phyloP scores from a whole-genome alignment of 2,888 invertebrate species.

The Iphiclides podalirius region DNA sequence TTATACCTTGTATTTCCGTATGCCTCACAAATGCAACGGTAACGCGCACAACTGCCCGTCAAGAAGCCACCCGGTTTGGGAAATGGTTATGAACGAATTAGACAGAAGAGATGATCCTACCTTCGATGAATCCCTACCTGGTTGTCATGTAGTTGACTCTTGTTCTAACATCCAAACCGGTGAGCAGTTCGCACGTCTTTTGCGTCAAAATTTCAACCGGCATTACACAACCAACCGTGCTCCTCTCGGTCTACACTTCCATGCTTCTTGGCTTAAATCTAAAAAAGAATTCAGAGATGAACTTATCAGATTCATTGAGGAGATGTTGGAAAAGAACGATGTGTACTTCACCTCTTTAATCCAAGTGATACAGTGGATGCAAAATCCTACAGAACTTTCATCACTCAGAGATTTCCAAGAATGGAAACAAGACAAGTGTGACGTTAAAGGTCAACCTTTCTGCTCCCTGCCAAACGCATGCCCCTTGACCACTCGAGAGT shows the following conservation, averaged over 20 bases:
- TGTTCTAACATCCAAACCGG: constrained; percentile 95
- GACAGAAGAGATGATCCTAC: constrained; percentile 96
- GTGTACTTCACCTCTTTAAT: constrained; percentile 96
- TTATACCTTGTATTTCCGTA: constrained; percentile 96
- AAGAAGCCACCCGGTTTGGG: constrained; percentile 95
- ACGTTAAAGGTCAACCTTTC: constrained; percentile 95
- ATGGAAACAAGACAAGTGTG: constrained; percentile 96
- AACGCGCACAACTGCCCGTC: constrained; percentile 96
- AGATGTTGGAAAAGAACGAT: constrained; percentile 92
- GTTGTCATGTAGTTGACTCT: constrained; percentile 97
- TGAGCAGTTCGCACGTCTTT: constrained; percentile 92
- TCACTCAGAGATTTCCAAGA: constrained; percentile 94
- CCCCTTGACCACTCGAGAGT: constrained; percentile 91
- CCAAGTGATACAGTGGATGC: constrained; percentile 97
- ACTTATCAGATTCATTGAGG: constrained; percentile 95
- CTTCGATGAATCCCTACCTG: constrained; percentile 94
- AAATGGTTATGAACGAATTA: constrained; percentile 97
- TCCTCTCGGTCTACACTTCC: constrained; percentile 95
- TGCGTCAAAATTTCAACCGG: constrained; percentile 96
- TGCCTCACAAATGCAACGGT: constrained; percentile 97
- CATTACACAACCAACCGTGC: constrained; percentile 96
- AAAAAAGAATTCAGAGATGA: constrained; percentile 96
- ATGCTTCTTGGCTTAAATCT: constrained; percentile 96
- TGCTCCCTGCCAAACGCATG: constrained; percentile 96
- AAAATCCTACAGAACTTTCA: constrained; percentile 93